Evolutionary conservation across 2,888 invertebrate genomes (phyloP).

Genomic region (Trichopoda pennipes): DNA sequence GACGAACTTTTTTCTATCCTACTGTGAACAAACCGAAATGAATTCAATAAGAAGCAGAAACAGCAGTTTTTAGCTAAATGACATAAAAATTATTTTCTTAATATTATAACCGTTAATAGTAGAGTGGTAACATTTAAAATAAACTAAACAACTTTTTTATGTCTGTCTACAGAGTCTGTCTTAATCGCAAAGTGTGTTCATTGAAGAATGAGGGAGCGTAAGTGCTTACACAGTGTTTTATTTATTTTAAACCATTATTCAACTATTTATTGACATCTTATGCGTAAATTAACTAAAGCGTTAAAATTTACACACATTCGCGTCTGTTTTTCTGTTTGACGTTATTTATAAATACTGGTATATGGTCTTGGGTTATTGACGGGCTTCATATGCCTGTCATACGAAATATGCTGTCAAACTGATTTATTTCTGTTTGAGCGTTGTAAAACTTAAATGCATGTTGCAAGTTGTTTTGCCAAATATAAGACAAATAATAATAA

Average conservation of each 20-base stretch:
- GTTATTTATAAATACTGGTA: background rate
- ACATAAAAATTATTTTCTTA: constrained; percentile 56
- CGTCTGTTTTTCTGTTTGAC: constrained; percentile 9
- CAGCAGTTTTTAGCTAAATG: constrained; percentile 32
- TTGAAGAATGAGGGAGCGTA: constrained; percentile 4
- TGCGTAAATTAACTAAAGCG: constrained; percentile 68
- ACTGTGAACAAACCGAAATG: constrained; percentile 4
- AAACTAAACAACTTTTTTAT: constrained; percentile 26
- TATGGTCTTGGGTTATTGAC: constrained; percentile 42
- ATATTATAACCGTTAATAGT: constrained; percentile 35
- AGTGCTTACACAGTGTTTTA: constrained; percentile 48
- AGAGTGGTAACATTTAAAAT: constrained; percentile 25
- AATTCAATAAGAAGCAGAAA: constrained; percentile 47
- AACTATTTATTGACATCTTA: constrained; percentile 67
- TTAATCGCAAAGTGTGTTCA: background rate
- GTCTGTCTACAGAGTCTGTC: background rate
- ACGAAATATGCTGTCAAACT: constrained; percentile 67
- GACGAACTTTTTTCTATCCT: constrained; percentile 6
- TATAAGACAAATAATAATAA: constrained; percentile 17
- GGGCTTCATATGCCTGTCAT: constrained; percentile 66
- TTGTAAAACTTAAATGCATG: constrained; percentile 61
- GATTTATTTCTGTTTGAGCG: constrained; percentile 62
- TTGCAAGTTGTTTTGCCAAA: constrained; percentile 52
- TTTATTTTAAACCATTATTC: constrained; percentile 65
- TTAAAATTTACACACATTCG: constrained; percentile 57